Evolutionary conservation across 2,888 invertebrate genomes (phyloP), one percentile per base, ranked within the genome.

Genomic region (Cerastoderma edule): DNA sequence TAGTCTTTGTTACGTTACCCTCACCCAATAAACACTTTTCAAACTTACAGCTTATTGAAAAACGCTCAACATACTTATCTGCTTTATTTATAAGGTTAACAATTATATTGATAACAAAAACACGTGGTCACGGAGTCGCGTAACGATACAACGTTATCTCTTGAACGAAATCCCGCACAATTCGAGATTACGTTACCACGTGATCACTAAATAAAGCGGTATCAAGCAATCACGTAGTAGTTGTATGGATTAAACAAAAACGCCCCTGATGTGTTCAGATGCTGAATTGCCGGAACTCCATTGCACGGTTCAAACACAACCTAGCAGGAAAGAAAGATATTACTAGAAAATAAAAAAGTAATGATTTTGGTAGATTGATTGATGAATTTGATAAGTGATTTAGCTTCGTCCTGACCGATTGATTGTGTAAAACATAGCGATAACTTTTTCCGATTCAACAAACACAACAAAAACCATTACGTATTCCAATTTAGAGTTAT

Each of bases 301-400:
- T 67, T 33, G 24, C 66, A 67, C 8, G 24, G 22, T 22, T 67
- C 50, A 2, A 67, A 3, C 22, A 48, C 33, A 28, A 67, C 53
- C 66, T 67, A 53, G 33, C 48, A 53, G 24, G 24, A 44, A 44
- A 22, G 4, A 8, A 32, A 10, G 13, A 63, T 13, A 5, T 56
- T 13, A 5, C 2, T 22, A 50, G 13, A n/a, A 22, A 6, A 16
- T 22, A 16, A 22, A 16, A 22, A 19, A 6, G 10, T 22, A 22
- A n/a, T 6, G 10, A 50, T 6, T 10, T 50, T 16, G 6, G 50
- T 50, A 10, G 22, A 22, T 22, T 6, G 22, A 22, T 22, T 6
- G 10, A 16, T 22, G 6, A 10, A 50, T 16, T 22, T 50, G 10
- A 50, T 50, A 10, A 50, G 13, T 10, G 22, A 16, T 16, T 16